A percentile compares a stretch with the other conserved stretches of the same genome.
These are phyloP conservation scores for Psilopogon haemacephalus DNA, from an alignment of 2,113 vertebrate species.

Conservation along the genomic window DNA sequence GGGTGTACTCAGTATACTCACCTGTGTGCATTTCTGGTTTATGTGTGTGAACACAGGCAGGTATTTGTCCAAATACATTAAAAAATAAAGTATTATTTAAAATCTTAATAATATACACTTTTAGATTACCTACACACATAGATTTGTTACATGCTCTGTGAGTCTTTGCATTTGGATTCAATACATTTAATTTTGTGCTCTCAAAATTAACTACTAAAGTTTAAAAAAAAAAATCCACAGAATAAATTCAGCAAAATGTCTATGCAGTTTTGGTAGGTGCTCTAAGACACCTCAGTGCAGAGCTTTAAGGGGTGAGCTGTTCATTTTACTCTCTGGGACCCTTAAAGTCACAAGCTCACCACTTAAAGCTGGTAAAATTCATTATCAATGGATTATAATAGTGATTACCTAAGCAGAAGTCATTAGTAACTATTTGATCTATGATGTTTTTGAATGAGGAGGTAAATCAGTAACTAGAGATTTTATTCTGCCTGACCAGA, in stretches of 20 bases:
- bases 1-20: background rate
- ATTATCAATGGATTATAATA: background rate
- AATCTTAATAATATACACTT: background rate
- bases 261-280: background rate
- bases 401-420: background rate
- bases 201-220: background rate
- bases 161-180: background rate
- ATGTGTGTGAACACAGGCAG: background rate
- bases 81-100: background rate
- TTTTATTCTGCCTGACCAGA: constrained; percentile 74
- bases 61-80: background rate
- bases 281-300: background rate
- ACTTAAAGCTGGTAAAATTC: background rate
- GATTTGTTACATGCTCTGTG: background rate
- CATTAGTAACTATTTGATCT: background rate
- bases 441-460: background rate
- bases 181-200: background rate
- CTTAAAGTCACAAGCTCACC: background rate
- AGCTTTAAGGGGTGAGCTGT: background rate
- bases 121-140: background rate
- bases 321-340: background rate
- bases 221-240: background rate
- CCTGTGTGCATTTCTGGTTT: background rate
- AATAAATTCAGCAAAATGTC: background rate
- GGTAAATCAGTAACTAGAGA: background rate